Base-by-base conservation (phyloP, 2,113 vertebrate species). In the Lucifuga dentata region DNA sequence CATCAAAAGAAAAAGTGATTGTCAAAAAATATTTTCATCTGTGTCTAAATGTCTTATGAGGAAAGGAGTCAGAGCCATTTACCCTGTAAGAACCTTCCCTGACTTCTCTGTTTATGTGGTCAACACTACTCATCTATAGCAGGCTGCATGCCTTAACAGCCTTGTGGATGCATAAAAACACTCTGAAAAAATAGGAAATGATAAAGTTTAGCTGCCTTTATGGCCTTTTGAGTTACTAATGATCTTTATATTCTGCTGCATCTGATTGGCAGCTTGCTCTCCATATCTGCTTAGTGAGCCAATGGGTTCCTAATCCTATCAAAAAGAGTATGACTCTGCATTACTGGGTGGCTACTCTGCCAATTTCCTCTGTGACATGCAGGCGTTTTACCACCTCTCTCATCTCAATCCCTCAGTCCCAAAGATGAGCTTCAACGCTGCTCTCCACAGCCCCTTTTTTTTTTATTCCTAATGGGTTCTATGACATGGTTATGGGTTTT, bases 261-360 rank as follows among this genome's bases (percentile, higher is more conserved):
- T 81, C 60, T 82, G 84, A 90, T 68, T 85, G 75, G 68, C 65
- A 73, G 57, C 40, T 32, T 23, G 16, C 43, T 76, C 46, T 84
- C 43, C 68, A 77, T 79, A 79, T 70, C 66, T 69, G 49, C 73
- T 59, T 32, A 60, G 50, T 57, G 57, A 80, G 68, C 73, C 73
- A 78, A 63, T 53, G 49, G 71, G 41, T 57, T 76, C n/a, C 17
- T 83, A 84, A 83, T 85, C 78, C 72, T 80, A 58, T 86, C 67
- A 81, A 81, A 86, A 80, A 67, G 64, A 77, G 44, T 56, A 69
- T 55, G 45, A 78, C 44, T 78, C 66, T 78, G 74, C 53, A 58
- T 74, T 69, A 77, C 45, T 65, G 33, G 62, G 48, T 41, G 40
- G 56, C 64, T 67, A 68, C 62, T 79, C 62, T 68, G 63, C 65